Percentiles rank a stretch among this genome's conserved stretches.
phyloP scores from a whole-genome alignment of 1,140 invertebrate species.

The Neodiprion virginianus region DNA sequence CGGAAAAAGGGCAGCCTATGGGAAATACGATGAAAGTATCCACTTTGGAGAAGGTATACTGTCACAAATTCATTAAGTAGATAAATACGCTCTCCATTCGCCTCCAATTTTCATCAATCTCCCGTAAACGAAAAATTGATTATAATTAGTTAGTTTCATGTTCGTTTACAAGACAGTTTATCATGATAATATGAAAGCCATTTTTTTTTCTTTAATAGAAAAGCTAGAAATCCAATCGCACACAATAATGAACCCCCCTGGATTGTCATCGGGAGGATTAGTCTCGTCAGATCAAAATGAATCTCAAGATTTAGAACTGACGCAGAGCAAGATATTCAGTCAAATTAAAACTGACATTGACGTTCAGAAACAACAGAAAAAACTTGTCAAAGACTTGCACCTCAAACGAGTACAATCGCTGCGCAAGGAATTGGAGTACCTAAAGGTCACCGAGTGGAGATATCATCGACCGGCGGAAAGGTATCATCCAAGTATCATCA shows the following conservation, averaged over 20 bases:
- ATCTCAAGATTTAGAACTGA: slow-evolving; percentile 51
- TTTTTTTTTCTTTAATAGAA: not conserved
- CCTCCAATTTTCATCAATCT: not conserved
- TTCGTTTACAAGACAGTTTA: not conserved
- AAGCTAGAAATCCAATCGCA: not conserved
- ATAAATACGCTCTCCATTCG: not conserved
- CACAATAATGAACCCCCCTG: slow-evolving; percentile 52
- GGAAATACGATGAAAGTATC: too few species aligned
- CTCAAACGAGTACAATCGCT: slow-evolving; percentile 69
- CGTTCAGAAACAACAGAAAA: slow-evolving; percentile 50
- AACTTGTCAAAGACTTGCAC: slow-evolving; percentile 59
- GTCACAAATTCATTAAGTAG: not conserved
- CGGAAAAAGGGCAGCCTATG: too few species aligned
- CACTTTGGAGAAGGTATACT: too few species aligned
- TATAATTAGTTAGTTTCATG: not conserved
- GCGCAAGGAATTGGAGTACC: slow-evolving; percentile 71
- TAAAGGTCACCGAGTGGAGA: slow-evolving; percentile 74
- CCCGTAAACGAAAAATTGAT: not conserved
- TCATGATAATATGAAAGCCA: not conserved
- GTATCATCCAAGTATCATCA: slow-evolving; percentile 8
- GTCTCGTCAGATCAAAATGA: slow-evolving; percentile 49
- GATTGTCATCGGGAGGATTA: slow-evolving; percentile 49
- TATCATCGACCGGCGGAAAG: slow-evolving; percentile 65
- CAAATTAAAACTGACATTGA: slow-evolving; percentile 55
- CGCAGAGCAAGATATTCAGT: slow-evolving; percentile 52